Evolutionary conservation across 2,797 vertebrate species (phyloP), one percentile per base, ranked within the genome.

Genomic region (Pipistrellus pipistrellus): DNA sequence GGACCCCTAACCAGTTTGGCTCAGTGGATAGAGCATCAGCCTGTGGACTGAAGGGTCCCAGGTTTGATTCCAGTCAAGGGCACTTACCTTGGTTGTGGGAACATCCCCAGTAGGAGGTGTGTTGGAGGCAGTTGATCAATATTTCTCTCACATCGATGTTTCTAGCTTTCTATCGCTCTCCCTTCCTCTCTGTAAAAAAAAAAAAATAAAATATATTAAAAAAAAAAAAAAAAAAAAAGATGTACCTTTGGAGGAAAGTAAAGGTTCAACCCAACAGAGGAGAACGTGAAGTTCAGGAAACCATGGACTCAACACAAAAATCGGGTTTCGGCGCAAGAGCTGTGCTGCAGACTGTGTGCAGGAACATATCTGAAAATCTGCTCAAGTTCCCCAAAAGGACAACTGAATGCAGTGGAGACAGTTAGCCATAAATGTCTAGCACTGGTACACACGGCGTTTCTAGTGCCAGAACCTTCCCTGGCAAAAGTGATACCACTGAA

Each of bases 401-500:
- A 8, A 32, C 25, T n/a, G 15, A 44, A 53, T 10, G n/a, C n/a
- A 11, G 35, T 53, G 6, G 32, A 78, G 53, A 64, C 15, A 32
- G 96, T 99, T 88, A 98, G 97, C 87, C 98, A 99, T 48, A 98
- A 98, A 96, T 99, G 99, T 91, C 98, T 98, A 98, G 98, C 98
- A 20, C 98, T 98, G 0, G 98, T 98, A 87, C 99, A 98, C 4
- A 98, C 98, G 93, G 98, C 98, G 85, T 98, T 99, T 97, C 97
- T 98, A 97, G 98, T 98, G 94, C 96, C 98, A 51, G 97, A 96
- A 41, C 98, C 99, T 7, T 97, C 98, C 0, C 46, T 98, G 97
- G 98, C 99, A 97, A 99, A 99, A 97, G 69, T 94, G 4, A 97
- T 98, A 88, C 93, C 92, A 14, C 97, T 97, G 15, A 98, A 98